A percentile compares a stretch with the other conserved stretches of the same genome.
phyloP scores from a whole-genome alignment of 2,113 vertebrate species.

The Sturnus vulgaris region DNA sequence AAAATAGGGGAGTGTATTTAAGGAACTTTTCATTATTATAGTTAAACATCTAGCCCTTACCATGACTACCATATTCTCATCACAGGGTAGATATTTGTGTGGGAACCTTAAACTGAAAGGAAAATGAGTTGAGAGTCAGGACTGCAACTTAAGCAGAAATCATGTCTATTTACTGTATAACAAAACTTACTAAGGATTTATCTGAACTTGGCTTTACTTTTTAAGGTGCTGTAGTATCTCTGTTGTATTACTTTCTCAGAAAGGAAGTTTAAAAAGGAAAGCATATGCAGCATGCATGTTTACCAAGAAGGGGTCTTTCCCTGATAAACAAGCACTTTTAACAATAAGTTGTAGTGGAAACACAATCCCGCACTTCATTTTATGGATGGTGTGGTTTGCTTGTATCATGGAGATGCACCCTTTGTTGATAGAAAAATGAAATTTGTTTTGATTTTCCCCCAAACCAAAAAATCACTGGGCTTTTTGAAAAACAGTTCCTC shows the following conservation, averaged over 20 bases:
- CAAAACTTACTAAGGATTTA: background rate
- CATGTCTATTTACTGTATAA: background rate
- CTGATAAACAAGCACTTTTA: background rate
- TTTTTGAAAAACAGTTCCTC: background rate
- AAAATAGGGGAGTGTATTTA: background rate
- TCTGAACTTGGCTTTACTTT: background rate
- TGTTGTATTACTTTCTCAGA: background rate
- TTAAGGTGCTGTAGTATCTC: background rate
- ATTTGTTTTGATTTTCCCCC: background rate
- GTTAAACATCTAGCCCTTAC: background rate
- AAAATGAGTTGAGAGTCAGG: background rate
- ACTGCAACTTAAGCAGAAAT: background rate
- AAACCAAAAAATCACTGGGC: background rate
- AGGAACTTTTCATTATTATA: background rate
- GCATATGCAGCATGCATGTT: background rate
- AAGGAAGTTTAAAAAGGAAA: background rate
- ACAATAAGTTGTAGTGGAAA: background rate
- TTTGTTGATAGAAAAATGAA: background rate
- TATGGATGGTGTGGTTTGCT: background rate
- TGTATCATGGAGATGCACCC: background rate
- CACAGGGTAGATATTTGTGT: background rate
- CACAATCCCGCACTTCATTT: background rate
- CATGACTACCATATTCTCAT: background rate
- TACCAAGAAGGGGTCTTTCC: background rate
- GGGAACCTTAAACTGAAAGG: background rate